phyloP scores from a whole-genome alignment of 2,888 invertebrate species.

The Caenorhabditis sp. region DNA sequence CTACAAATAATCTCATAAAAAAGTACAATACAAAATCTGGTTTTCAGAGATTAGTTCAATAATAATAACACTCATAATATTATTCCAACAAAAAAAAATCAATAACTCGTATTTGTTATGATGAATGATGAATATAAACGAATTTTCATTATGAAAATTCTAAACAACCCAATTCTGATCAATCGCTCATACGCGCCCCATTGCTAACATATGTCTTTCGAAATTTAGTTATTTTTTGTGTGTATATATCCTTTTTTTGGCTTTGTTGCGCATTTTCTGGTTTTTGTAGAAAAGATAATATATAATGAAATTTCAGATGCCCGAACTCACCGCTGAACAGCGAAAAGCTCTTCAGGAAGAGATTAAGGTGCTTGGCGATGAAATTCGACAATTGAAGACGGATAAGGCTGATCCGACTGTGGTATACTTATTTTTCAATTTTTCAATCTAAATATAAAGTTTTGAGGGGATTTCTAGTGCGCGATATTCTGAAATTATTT shows the following conservation, averaged over 20 bases:
- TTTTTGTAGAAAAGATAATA: too few species aligned
- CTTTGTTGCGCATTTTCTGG: neutral
- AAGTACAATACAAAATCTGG: too few species aligned
- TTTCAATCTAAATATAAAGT: too few species aligned
- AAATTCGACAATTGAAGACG: constrained; percentile 44
- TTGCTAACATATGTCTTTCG: neutral
- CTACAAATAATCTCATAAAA: too few species aligned
- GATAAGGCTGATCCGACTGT: constrained; percentile 42
- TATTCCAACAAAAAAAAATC: too few species aligned
- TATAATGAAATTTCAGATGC: constrained; percentile 24
- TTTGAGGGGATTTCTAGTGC: too few species aligned
- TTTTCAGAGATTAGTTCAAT: too few species aligned
- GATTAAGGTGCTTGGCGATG: constrained; percentile 44
- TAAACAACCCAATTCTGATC: neutral
- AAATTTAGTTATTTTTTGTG: neutral
- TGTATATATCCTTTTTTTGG: neutral
- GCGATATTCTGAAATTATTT: too few species aligned
- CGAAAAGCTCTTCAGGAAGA: constrained; percentile 40
- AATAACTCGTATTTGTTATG: too few species aligned
- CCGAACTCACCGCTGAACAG: constrained; percentile 25
- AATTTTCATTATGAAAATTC: too few species aligned
- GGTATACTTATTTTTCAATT: constrained; percentile 20
- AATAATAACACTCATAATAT: too few species aligned
- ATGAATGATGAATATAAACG: too few species aligned
- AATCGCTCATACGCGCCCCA: neutral